Evolutionary conservation across 1,140 invertebrate genomes (phyloP), one percentile per base, ranked within the genome.

Genomic region (Cardiocondyla obscurior): DNA sequence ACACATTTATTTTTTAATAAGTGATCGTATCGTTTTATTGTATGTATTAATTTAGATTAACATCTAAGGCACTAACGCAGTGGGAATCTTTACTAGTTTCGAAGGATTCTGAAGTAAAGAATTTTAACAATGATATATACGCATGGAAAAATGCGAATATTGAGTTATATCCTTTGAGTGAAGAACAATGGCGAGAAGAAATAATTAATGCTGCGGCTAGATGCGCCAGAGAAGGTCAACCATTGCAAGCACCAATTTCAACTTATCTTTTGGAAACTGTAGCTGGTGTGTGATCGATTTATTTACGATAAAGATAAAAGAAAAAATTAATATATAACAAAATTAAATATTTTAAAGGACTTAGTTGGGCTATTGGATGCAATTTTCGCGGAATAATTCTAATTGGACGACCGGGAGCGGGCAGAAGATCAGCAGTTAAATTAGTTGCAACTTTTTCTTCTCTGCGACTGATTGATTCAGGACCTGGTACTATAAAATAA

Each of bases 331-430:
- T 0, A 53, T 69, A 10, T 16, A 69, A 79, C 36, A 42, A 53
- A 16, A 5, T 57, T 8, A 44, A 65, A 67, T 79, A 49, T 73
- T 25, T 12, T 22, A 12, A 1, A 93, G 92, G 88, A 49, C 36
- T 93, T 6, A 90, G 91, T 44, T 94, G 94, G 94, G 89, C 89
- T 0, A 81, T 94, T 1, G 93, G 92, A 19, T 89, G 87, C 6
- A 86, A 88, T 57, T 83, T 90, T 39, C 85, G 88, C 5, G 94
- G 94, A 3, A 87, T 98, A 33, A 91, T 99, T 10, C 90, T 99
- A 62, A 94, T 96, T 22, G 98, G 97, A 8, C 94, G 96, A 86
- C 95, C 96, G 53, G 98, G 98, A 6, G 95, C 97, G 58, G 97
- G 98, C 10, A 94, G 98, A 51, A 95, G 97, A 85, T 96, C 97